These are phyloP conservation scores for Sylvietta virens DNA, from an alignment of 2,113 vertebrate genomes.

Conservation along the genomic window DNA sequence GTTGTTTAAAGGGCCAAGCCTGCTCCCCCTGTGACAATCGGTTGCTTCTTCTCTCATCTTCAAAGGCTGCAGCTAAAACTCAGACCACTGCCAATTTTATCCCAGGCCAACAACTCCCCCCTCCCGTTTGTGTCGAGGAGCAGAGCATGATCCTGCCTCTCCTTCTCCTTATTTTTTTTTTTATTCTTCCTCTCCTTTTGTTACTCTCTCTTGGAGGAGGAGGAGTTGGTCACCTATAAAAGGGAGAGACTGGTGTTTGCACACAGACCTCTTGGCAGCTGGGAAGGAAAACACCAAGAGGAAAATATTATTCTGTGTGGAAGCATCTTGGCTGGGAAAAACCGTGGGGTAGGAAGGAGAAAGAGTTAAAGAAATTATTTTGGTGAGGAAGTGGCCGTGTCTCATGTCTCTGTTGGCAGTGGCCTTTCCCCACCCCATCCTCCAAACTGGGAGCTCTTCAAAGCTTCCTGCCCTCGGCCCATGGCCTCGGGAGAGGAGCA, in stretches of 20 bases:
- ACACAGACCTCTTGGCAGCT: background rate
- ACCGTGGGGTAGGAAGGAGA: background rate
- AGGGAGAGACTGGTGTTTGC: background rate
- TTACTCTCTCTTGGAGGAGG: background rate
- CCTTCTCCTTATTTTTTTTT: background rate
- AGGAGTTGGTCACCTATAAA: background rate
- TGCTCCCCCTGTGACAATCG: background rate
- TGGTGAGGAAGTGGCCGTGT: background rate
- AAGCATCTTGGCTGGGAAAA: background rate
- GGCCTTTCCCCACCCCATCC: background rate
- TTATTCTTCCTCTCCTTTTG: background rate
- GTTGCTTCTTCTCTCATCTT: constrained; percentile 51
- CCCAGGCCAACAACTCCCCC: background rate
- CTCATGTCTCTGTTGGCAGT: background rate
- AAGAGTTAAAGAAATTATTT: background rate
- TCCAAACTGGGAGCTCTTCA: background rate
- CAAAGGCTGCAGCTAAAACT: constrained; percentile 42
- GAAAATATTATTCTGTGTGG: background rate
- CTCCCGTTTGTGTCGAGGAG: background rate
- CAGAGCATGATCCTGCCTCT: background rate
- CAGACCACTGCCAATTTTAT: background rate
- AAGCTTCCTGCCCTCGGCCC: background rate
- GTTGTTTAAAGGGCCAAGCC: constrained; percentile 11
- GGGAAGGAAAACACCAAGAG: background rate
- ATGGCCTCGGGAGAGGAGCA: background rate